Evolutionary conservation across 2,797 vertebrate species (phyloP).

Genomic region (Bovichtus variegatus): DNA sequence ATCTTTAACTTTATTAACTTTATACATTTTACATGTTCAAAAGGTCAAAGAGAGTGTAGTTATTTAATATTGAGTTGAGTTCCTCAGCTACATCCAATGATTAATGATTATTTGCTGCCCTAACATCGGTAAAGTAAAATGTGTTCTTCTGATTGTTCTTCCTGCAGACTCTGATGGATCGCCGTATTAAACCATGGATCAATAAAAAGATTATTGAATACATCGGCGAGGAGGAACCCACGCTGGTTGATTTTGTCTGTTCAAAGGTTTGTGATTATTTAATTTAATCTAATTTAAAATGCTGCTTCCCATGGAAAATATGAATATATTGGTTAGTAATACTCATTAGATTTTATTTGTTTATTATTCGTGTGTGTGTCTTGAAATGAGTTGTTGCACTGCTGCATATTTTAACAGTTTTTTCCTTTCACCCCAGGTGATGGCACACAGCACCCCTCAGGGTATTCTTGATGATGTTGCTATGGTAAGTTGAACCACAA

Average conservation of each 20-base stretch:
- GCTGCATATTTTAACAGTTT: background rate
- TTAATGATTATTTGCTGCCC: background rate
- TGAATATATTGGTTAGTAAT: background rate
- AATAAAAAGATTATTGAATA: slow-evolving; percentile 99
- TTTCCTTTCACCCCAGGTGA: slow-evolving; percentile 87
- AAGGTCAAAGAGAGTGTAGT: background rate
- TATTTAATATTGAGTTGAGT: no score
- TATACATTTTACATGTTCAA: background rate
- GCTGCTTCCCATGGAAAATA: background rate
- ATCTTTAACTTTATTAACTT: background rate
- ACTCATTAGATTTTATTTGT: background rate
- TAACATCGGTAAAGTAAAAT: background rate
- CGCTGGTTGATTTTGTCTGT: slow-evolving; percentile 98
- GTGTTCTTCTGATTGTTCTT: background rate
- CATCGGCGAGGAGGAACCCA: slow-evolving; percentile 98
- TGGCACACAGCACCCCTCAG: slow-evolving; percentile 99
- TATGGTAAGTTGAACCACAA: slow-evolving; percentile 89
- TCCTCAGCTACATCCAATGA: background rate
- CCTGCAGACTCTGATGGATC: slow-evolving; percentile 95
- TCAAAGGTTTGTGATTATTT: slow-evolving; percentile 89
- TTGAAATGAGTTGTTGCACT: background rate
- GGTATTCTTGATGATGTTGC: slow-evolving; percentile 99
- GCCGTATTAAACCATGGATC: slow-evolving; percentile 97
- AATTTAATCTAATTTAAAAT: background rate
- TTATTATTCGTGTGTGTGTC: background rate